Evolutionary conservation across 2,113 vertebrate genomes (phyloP).

Genomic region (Eulacestoma nigropectus): DNA sequence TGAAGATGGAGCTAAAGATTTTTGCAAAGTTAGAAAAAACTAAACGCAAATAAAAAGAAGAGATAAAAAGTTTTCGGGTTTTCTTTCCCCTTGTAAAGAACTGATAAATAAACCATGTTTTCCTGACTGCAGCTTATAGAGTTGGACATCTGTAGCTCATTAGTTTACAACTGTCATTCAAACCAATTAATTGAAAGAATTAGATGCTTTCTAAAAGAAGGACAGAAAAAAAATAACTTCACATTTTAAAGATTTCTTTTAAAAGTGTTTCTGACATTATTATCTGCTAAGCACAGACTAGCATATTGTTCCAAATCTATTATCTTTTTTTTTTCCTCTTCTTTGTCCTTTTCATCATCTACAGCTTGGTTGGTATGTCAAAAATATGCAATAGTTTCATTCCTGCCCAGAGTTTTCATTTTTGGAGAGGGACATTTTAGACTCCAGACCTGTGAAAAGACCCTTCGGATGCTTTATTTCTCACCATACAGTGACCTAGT

Average conservation of each 20-base stretch:
- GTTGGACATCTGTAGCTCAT: conserved; percentile 58
- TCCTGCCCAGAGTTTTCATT: background rate
- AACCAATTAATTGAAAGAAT: conserved; percentile 55
- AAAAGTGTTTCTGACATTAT: background rate
- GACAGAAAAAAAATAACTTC: conserved; percentile 14
- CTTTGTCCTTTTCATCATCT: background rate
- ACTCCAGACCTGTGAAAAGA: background rate
- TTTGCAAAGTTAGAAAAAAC: conserved; percentile 40
- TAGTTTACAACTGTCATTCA: conserved; percentile 53
- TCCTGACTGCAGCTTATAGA: conserved; percentile 7
- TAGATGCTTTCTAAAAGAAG: conserved; percentile 14
- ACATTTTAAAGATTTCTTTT: conserved; percentile 1
- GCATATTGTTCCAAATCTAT: background rate
- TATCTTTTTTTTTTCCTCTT: background rate
- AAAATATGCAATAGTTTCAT: background rate
- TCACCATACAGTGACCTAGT: background rate
- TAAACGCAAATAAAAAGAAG: background rate
- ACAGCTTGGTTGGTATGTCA: background rate
- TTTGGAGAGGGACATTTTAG: background rate
- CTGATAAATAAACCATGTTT: conserved; percentile 37
- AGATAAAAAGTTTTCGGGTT: background rate
- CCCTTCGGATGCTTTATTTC: background rate
- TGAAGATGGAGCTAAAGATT: conserved; percentile 75
- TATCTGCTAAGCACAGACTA: background rate
- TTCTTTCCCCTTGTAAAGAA: background rate